Percentiles rank a stretch among this genome's conserved stretches.
Evolutionary conservation across 2,797 vertebrate species (phyloP).

Genomic region (Acanthopagrus latus): DNA sequence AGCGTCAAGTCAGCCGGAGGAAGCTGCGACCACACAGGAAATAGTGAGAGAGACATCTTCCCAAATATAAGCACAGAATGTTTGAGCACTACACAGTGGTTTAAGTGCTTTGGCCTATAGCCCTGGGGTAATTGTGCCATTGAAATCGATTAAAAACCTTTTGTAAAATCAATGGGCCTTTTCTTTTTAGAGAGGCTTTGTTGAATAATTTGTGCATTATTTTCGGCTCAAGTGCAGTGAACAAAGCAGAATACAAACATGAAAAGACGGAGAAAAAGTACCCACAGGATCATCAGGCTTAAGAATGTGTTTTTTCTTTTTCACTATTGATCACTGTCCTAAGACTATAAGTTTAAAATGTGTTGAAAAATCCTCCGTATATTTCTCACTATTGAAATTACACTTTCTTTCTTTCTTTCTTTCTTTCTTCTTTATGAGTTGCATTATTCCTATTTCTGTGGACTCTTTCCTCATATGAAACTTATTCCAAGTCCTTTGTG

Average conservation of each 20-base stretch:
- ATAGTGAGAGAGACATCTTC: neutral
- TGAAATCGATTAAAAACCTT: neutral
- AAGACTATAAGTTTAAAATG: neutral
- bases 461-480: too few species aligned
- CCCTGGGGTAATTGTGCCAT: neutral
- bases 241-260: neutral
- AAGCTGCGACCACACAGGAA: slow-evolving; percentile 32
- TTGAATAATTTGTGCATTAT: neutral
- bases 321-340: neutral
- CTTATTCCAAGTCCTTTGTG: too few species aligned
- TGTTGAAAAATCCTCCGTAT: too few species aligned
- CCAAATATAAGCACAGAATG: slow-evolving; percentile 50
- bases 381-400: neutral
- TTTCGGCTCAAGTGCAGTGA: neutral
- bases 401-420: neutral
- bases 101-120: neutral
- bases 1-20: slow-evolving; percentile 34
- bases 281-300: neutral
- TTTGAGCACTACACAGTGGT: too few species aligned
- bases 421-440: too few species aligned
- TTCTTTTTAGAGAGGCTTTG: neutral
- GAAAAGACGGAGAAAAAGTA: neutral
- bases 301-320: neutral
- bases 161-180: neutral
- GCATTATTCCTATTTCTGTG: neutral